Conservation (phyloP, 2,888 invertebrate genomes). For the Melanostoma scalare region DNA sequence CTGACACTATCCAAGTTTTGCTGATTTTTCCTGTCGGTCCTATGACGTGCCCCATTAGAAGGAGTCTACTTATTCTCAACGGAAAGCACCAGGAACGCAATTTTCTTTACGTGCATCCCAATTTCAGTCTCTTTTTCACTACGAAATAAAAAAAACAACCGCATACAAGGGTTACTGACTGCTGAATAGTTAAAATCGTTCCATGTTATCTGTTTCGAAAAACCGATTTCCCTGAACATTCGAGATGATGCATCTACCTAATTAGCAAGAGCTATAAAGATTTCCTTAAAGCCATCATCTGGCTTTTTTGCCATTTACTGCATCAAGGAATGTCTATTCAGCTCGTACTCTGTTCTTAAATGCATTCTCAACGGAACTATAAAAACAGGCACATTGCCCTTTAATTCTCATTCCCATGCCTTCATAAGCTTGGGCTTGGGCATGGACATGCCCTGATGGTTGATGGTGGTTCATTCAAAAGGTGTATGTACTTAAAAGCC, state of each 20-base stretch:
- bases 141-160: not conserved
- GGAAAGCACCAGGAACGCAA: too few species aligned
- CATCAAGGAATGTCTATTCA: conserved; percentile 39
- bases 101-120: not conserved
- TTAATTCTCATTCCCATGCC: conserved; percentile 50
- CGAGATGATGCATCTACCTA: conserved; percentile 62
- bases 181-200: conserved; percentile 10
- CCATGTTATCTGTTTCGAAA: conserved; percentile 27
- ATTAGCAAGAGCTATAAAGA: conserved; percentile 51
- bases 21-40: too few species aligned
- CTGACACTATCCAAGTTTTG: too few species aligned
- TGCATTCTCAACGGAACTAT: conserved; percentile 47
- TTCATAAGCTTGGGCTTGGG: not conserved
- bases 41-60: too few species aligned
- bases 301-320: conserved; percentile 13
- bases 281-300: conserved; percentile 24
- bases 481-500: conserved; percentile 67
- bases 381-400: conserved; percentile 64
- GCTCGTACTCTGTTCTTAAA: conserved; percentile 42
- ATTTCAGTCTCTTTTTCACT: not conserved
- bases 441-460: conserved; percentile 8
- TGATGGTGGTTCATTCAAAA: conserved; percentile 34
- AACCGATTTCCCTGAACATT: conserved; percentile 40
- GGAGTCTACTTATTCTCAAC: too few species aligned
- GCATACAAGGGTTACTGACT: conserved; percentile 15